phyloP scores from a whole-genome alignment of 2,888 invertebrate species.

The Oscheius myriophilus region DNA sequence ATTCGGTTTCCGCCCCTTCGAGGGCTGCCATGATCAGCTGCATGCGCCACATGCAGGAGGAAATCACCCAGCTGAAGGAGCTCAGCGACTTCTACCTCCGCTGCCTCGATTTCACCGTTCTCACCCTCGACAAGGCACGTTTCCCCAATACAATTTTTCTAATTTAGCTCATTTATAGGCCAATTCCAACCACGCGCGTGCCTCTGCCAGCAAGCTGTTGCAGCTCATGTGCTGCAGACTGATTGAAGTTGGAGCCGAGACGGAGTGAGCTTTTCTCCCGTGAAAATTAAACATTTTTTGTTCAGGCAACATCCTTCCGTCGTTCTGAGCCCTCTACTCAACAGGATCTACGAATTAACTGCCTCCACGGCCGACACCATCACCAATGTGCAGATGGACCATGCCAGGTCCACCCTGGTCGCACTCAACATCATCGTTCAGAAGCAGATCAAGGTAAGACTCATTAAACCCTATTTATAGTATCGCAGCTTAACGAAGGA shows the following conservation, averaged over 20 bases:
- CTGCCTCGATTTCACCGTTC: slow-evolving; percentile 53
- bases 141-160: background rate
- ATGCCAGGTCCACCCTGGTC: slow-evolving; percentile 56
- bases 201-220: slow-evolving; percentile 57
- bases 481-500: no score
- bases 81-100: slow-evolving; percentile 44
- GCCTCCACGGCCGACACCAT: background rate
- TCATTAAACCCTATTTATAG: background rate
- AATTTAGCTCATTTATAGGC: slow-evolving; percentile 22
- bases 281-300: background rate
- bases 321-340: slow-evolving; percentile 41
- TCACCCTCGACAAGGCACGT: slow-evolving; percentile 54
- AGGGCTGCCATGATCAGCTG: slow-evolving; percentile 48
- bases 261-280: slow-evolving; percentile 32
- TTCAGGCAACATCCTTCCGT: slow-evolving; percentile 33
- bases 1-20: slow-evolving; percentile 36
- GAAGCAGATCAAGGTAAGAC: slow-evolving; percentile 54
- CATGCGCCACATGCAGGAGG: slow-evolving; percentile 38
- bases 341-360: slow-evolving; percentile 51
- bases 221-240: slow-evolving; percentile 57
- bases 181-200: slow-evolving; percentile 54
- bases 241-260: slow-evolving; percentile 48
- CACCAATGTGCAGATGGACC: slow-evolving; percentile 36
- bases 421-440: slow-evolving; percentile 66
- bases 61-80: slow-evolving; percentile 34